A percentile compares a stretch with the other conserved stretches of the same genome.
phyloP scores from a whole-genome alignment of 2,113 vertebrate species.

The Aix galericulata region DNA sequence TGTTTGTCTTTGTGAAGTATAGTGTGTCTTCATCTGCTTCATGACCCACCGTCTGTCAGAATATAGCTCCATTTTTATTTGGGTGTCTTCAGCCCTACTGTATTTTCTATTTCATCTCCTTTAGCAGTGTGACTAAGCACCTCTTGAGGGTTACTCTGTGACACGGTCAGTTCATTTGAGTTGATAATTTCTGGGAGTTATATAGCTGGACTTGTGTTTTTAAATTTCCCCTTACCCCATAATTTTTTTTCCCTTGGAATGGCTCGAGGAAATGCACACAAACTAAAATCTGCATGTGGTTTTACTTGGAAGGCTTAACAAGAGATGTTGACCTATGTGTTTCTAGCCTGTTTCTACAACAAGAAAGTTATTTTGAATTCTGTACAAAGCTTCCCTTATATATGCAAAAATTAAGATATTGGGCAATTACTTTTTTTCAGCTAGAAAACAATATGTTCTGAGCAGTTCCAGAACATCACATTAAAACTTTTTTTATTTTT shows the following conservation, averaged over 20 bases:
- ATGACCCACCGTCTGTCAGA: background rate
- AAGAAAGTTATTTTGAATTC: background rate
- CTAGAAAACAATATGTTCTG: background rate
- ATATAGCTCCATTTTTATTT: background rate
- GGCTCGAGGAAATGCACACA: background rate
- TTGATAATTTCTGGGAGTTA: background rate
- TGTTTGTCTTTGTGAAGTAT: background rate
- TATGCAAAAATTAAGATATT: background rate
- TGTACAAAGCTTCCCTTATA: background rate
- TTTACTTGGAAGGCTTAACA: background rate
- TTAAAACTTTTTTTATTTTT: background rate
- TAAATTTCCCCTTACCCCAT: background rate
- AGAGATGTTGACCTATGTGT: background rate
- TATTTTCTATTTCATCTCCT: conserved; percentile 12
- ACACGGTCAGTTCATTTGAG: background rate
- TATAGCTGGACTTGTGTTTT: background rate
- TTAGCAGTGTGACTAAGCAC: background rate
- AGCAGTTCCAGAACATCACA: background rate
- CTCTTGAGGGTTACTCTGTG: background rate
- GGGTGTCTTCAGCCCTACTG: background rate
- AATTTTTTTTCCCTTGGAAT: background rate
- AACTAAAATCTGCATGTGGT: conserved; percentile 10
- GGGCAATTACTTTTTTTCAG: background rate
- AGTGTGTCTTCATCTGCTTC: background rate
- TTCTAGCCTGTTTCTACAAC: conserved; percentile 6